A percentile compares a stretch with the other conserved stretches of the same genome.
Conservation (phyloP, 2,888 invertebrate genomes). For the Gasteruption jaculator region DNA sequence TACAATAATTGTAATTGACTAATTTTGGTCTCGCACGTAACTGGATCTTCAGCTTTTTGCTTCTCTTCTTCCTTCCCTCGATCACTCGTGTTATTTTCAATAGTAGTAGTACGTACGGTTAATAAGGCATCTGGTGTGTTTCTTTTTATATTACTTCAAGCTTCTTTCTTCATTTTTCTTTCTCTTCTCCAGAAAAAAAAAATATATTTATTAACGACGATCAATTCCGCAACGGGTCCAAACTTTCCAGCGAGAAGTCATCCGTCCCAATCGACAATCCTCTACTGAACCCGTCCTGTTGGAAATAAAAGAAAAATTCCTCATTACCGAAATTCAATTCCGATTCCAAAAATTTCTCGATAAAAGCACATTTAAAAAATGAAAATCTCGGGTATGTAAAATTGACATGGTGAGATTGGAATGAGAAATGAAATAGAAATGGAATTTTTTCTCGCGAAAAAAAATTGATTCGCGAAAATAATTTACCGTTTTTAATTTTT, state of each 20-base stretch:
- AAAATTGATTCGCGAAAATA: no score
- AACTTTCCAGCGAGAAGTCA: constrained; percentile 90
- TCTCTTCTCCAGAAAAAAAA: constrained; percentile 3
- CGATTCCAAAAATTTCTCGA: no score
- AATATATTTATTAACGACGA: no score
- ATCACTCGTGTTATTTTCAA: constrained; percentile 9
- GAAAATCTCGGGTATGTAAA: no score
- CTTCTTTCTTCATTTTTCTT: constrained; percentile 13
- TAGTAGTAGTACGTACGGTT: no score
- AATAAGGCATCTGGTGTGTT: background rate
- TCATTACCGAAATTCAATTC: no score
- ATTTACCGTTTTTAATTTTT: no score
- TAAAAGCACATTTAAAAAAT: no score
- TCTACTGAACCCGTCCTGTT: constrained; percentile 88
- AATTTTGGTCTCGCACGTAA: constrained; percentile 41
- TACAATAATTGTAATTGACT: constrained; percentile 42
- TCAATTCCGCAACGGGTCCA: constrained; percentile 83
- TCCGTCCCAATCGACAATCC: constrained; percentile 86
- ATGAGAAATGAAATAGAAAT: no score
- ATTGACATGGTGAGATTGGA: no score
- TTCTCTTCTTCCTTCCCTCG: constrained; percentile 7
- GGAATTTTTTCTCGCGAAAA: no score
- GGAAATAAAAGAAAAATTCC: constrained; percentile 40
- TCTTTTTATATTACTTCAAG: background rate
- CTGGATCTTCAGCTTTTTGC: constrained; percentile 11